These are phyloP conservation scores for Pterobdella sp. DNA, from an alignment of 2,888 invertebrate species.

Conservation along the genomic window DNA sequence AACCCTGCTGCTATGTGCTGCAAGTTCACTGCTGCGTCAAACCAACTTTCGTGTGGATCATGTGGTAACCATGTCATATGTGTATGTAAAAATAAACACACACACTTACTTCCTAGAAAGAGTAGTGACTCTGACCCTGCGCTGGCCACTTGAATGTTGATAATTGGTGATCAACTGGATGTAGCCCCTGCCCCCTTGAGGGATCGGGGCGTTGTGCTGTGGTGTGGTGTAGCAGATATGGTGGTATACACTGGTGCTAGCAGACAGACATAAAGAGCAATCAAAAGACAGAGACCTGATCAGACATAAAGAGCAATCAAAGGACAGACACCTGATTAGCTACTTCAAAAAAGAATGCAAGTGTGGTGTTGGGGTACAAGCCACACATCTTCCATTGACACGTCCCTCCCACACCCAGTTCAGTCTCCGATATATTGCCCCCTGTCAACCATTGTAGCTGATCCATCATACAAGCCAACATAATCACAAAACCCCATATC, in stretches of 20 bases:
- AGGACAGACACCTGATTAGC: constrained; percentile 47
- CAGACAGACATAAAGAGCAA: constrained; percentile 3
- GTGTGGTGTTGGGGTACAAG: constrained; percentile 80
- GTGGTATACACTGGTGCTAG: background rate
- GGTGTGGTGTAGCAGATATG: background rate
- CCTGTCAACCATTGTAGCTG: constrained; percentile 52
- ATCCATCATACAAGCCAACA: too few relatives aligned
- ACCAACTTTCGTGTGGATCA: constrained; percentile 68
- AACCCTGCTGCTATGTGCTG: constrained; percentile 88
- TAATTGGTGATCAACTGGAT: constrained; percentile 97
- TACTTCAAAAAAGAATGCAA: constrained; percentile 92
- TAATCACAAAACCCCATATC: too few relatives aligned
- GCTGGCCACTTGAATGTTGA: constrained; percentile 90
- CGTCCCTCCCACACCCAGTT: constrained; percentile 93
- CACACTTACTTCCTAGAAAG: constrained; percentile 75
- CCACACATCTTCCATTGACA: constrained; percentile 98
- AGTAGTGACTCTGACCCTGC: constrained; percentile 89
- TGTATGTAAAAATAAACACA: background rate
- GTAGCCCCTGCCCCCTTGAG: constrained; percentile 89
- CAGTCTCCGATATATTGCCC: constrained; percentile 85
- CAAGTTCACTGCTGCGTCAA: constrained; percentile 76
- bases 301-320: background rate
- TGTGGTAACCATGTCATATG: too few relatives aligned
- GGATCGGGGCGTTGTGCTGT: constrained; percentile 85
- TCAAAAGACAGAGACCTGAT: background rate